Evolutionary conservation across 2,113 vertebrate genomes (phyloP), one percentile per base, ranked within the genome.

Genomic region (Rhabdornis inornatus): DNA sequence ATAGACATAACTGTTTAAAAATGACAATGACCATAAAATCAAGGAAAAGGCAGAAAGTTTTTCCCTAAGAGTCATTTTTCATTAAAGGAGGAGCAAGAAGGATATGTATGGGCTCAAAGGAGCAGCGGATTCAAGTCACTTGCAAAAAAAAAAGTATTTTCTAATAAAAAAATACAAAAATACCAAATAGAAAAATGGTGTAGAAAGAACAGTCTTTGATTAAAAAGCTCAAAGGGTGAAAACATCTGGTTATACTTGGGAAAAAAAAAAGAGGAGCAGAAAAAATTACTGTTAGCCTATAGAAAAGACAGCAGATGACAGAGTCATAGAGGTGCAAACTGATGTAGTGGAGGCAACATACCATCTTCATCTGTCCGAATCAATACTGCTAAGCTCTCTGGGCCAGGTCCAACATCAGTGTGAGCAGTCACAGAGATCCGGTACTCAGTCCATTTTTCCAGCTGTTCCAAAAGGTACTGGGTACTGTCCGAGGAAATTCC

Each of bases 391-490:
- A 98, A 96, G 97, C 99, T 99, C 97, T 99, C 99, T 27, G 99
- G 99, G 97, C 99, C 99, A 91, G 98, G 98, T 98, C 99, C 99
- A 81, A 99, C 99, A 94, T 99, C 99, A 78, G 99, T 99, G 96
- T 99, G 98, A 97, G 99, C 99, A 83, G 98, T 98, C 97, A 99
- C 98, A 74, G 98, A 99, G 97, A 99, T 98, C 53, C 97, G 98
- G 98, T 99, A 99, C 89, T 99, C 98, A 97, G 99, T 99, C 99
- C 99, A 99, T 99, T 99, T 99, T 98, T 99, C 99, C 99, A 99
- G 98, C 93, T 99, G 98, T 98, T 99, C 99, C 99, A 99, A 99
- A 98, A 99, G 98, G 98, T 99, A 99, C 72, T 98, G 98, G 75
- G 98, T 98, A 98, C 94, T 99, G 97, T 99, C 99, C 75, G 99